Evolutionary conservation across 2,113 vertebrate genomes (phyloP).

Genomic region (Marmota monax): DNA sequence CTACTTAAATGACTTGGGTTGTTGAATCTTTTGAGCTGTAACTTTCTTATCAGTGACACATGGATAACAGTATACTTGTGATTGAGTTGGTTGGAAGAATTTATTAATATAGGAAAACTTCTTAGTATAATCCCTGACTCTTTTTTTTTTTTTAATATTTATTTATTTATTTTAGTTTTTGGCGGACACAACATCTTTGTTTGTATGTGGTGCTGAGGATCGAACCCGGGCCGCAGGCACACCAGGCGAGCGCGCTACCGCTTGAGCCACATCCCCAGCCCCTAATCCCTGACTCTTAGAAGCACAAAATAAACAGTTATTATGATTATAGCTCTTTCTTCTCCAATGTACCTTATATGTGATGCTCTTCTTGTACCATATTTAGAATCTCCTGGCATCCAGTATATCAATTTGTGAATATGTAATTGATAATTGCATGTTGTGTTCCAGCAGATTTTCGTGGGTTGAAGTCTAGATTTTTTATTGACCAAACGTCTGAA

Average conservation of each 20-base stretch:
- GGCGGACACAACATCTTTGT: too few relatives aligned
- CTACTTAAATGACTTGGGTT: neutral
- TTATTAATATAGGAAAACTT: neutral
- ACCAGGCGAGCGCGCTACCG: too few relatives aligned
- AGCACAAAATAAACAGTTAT: neutral
- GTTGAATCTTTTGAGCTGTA: neutral
- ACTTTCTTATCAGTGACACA: neutral
- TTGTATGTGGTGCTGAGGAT: too few relatives aligned
- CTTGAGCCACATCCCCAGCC: too few relatives aligned
- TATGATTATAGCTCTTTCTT: neutral
- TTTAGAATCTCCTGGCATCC: conserved; percentile 47
- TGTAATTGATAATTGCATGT: neutral
- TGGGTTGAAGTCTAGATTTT: neutral
- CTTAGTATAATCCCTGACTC: neutral
- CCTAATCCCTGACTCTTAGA: neutral
- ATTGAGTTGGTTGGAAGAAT: neutral
- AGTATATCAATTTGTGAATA: conserved; percentile 12
- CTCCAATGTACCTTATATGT: neutral
- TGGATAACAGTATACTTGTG: neutral
- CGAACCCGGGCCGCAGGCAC: too few relatives aligned
- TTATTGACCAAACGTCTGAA: conserved; percentile 35
- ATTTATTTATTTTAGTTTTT: too few relatives aligned
- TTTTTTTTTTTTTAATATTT: too few relatives aligned
- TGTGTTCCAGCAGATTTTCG: neutral
- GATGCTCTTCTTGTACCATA: neutral